These are phyloP conservation scores for Harpagus bidentatus DNA, from an alignment of 2,113 vertebrate genomes.

Conservation along the genomic window DNA sequence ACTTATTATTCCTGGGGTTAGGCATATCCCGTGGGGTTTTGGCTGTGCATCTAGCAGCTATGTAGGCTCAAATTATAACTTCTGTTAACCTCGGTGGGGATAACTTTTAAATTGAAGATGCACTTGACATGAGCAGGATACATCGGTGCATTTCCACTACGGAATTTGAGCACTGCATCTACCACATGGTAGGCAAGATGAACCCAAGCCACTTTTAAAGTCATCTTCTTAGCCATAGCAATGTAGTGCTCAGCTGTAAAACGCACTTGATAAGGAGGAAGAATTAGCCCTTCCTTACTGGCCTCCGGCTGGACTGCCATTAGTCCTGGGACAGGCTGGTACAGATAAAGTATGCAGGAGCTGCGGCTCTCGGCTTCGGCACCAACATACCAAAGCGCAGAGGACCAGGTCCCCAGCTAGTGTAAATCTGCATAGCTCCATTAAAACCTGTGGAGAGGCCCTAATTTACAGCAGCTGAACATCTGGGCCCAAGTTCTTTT, in stretches of 20 bases:
- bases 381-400: background rate
- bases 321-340: background rate
- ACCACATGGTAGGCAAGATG: background rate
- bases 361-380: background rate
- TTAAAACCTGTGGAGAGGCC: constrained; percentile 1
- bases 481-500: background rate
- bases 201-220: background rate
- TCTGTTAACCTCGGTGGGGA: background rate
- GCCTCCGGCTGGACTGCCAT: background rate
- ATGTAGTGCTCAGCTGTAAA: background rate
- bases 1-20: background rate
- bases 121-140: background rate
- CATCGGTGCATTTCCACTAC: background rate
- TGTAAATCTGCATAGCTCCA: background rate
- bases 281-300: background rate
- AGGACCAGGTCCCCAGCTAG: background rate
- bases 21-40: background rate
- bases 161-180: background rate
- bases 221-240: background rate
- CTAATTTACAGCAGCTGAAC: constrained; percentile 7
- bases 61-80: background rate
- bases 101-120: background rate
- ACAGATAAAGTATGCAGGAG: background rate
- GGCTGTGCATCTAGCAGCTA: background rate
- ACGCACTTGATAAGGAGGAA: background rate